Conservation (phyloP, 2,888 invertebrate genomes). For the Scotopteryx bipunctaria region DNA sequence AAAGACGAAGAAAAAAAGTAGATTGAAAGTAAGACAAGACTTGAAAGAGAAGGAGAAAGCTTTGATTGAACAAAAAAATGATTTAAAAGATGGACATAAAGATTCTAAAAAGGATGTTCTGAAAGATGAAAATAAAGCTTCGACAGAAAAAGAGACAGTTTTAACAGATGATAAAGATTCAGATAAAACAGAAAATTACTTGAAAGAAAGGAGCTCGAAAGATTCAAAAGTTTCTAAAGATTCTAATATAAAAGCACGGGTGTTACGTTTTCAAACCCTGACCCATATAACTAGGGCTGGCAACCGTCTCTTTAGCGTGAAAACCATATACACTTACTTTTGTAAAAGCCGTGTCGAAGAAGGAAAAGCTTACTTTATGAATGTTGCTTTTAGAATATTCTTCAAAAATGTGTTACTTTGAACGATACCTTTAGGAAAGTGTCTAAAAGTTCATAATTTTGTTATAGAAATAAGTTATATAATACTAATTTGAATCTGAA, state of each 20-base stretch:
- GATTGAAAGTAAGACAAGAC: background rate
- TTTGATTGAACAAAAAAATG: background rate
- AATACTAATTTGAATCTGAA: background rate
- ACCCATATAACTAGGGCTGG: too few relatives aligned
- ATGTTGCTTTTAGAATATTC: too few relatives aligned
- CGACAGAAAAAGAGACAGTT: background rate
- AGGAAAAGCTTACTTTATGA: too few relatives aligned
- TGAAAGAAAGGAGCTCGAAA: background rate
- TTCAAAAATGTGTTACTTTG: too few relatives aligned
- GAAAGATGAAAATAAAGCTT: background rate
- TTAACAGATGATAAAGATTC: background rate
- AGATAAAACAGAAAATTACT: background rate
- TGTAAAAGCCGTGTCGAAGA: too few relatives aligned
- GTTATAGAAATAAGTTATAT: constrained; percentile 14
- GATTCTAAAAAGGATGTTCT: background rate
- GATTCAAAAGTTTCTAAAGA: background rate
- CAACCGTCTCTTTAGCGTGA: too few relatives aligned
- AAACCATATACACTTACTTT: too few relatives aligned
- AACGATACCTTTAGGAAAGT: too few relatives aligned
- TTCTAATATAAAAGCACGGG: too few relatives aligned
- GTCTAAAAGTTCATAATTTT: background rate
- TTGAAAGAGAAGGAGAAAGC: background rate
- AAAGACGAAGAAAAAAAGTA: background rate
- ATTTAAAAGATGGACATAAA: background rate
- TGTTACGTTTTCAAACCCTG: too few relatives aligned